A percentile compares a stretch with the other conserved stretches of the same genome.
These are phyloP conservation scores for Litoditis marina DNA, from an alignment of 2,888 invertebrate species.

Conservation along the genomic window DNA sequence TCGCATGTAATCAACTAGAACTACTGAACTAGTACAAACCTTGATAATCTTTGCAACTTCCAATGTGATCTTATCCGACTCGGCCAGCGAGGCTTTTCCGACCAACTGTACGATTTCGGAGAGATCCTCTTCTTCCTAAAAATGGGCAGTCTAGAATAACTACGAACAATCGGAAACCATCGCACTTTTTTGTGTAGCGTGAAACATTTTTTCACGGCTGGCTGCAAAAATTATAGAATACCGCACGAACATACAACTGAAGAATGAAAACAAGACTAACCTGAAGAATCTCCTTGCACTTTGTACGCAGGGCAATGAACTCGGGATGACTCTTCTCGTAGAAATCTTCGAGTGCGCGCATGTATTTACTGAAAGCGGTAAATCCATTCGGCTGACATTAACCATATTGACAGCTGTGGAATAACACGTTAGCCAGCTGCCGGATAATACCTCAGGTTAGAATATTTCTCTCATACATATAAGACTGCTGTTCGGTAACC, in stretches of 20 bases:
- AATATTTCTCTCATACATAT: too few species aligned
- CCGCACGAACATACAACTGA: too few species aligned
- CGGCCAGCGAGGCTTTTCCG: constrained; percentile 85
- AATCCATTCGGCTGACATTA: not conserved
- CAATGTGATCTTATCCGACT: constrained; percentile 96
- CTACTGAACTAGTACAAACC: constrained; percentile 64
- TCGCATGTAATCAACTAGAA: not conserved
- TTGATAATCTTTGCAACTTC: constrained; percentile 81
- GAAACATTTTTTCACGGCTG: too few species aligned
- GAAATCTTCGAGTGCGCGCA: constrained; percentile 95
- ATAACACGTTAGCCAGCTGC: not conserved
- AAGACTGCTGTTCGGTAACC: too few species aligned
- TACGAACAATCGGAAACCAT: too few species aligned
- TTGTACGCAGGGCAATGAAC: constrained; percentile 92
- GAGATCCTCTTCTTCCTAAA: constrained; percentile 96
- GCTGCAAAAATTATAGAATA: too few species aligned
- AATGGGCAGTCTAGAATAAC: too few species aligned
- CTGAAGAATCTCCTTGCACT: constrained; percentile 78
- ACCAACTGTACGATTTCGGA: constrained; percentile 99
- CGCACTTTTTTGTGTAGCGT: too few species aligned
- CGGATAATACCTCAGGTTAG: not conserved
- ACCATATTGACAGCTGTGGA: not conserved
- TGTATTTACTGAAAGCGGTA: constrained; percentile 78
- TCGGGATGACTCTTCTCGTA: constrained; percentile 97
- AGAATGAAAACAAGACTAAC: not conserved